Conservation (phyloP, 2,888 invertebrate species). For the Lymantria dispar region DNA sequence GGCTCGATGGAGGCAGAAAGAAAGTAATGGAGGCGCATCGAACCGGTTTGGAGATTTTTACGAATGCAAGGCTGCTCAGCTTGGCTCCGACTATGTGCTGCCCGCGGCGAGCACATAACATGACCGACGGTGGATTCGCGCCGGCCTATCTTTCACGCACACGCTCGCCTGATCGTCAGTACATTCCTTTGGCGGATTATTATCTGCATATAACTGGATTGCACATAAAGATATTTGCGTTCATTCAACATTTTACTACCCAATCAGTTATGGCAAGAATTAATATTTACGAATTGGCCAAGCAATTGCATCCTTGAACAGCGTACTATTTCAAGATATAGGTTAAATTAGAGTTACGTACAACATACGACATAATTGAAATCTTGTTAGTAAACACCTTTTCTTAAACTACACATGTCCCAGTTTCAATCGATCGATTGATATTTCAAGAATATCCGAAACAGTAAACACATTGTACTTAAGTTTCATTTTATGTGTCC, state of each 20-base stretch:
- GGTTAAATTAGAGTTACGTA: slow-evolving; percentile 51
- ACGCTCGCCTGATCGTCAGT: slow-evolving; percentile 41
- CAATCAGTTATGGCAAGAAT: slow-evolving; percentile 51
- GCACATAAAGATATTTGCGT: slow-evolving; percentile 56
- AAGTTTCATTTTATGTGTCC: not conserved
- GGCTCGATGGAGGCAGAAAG: slow-evolving; percentile 80
- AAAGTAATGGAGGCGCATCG: slow-evolving; percentile 81
- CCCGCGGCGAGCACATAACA: slow-evolving; percentile 71
- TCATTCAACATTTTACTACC: slow-evolving; percentile 65
- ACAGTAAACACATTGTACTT: slow-evolving; percentile 45
- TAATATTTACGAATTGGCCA: slow-evolving; percentile 53
- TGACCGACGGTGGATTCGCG: slow-evolving; percentile 74
- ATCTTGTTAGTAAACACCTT: slow-evolving; percentile 46
- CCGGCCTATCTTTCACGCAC: slow-evolving; percentile 67
- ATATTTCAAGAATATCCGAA: slow-evolving; percentile 57
- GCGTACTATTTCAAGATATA: slow-evolving; percentile 60
- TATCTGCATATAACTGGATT: slow-evolving; percentile 73
- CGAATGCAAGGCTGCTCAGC: slow-evolving; percentile 79
- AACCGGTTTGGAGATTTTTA: slow-evolving; percentile 82
- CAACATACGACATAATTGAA: slow-evolving; percentile 36
- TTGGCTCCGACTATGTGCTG: slow-evolving; percentile 67
- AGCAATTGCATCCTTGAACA: slow-evolving; percentile 56
- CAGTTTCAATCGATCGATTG: slow-evolving; percentile 49
- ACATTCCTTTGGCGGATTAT: slow-evolving; percentile 58
- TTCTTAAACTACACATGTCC: slow-evolving; percentile 43